Percentiles rank a stretch among this genome's conserved stretches.
Conservation (phyloP, 1,140 invertebrate species). For the Caenorhabditis tropicalis region DNA sequence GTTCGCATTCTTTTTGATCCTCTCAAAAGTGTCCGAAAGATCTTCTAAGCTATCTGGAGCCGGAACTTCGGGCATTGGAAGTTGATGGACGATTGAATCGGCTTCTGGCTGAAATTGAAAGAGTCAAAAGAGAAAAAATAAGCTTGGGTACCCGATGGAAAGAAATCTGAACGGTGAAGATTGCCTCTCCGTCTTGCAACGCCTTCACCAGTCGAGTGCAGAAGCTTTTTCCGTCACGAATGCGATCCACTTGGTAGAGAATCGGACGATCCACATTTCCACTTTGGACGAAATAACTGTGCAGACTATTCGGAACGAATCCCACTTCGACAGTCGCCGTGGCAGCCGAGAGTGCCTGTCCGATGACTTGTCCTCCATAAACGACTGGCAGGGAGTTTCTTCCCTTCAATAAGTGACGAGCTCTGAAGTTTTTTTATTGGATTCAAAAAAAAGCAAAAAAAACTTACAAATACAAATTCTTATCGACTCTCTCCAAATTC, state of each 20-base stretch:
- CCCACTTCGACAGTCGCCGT: slow-evolving; percentile 66
- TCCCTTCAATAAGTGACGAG: slow-evolving; percentile 52
- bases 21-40: slow-evolving; percentile 39
- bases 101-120: slow-evolving; percentile 62
- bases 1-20: slow-evolving; percentile 39
- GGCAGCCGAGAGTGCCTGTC: slow-evolving; percentile 72
- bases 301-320: slow-evolving; percentile 58
- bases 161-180: slow-evolving; percentile 72
- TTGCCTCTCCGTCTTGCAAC: slow-evolving; percentile 70
- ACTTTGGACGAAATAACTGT: slow-evolving; percentile 53
- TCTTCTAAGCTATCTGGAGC: slow-evolving; percentile 59
- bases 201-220: slow-evolving; percentile 72
- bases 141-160: slow-evolving; percentile 66
- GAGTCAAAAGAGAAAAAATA: background rate
- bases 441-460: background rate
- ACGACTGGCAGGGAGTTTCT: slow-evolving; percentile 51
- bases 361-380: slow-evolving; percentile 62
- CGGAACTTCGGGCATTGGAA: slow-evolving; percentile 66
- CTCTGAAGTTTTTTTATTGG: slow-evolving; percentile 28
- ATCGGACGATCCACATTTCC: slow-evolving; percentile 72
- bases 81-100: slow-evolving; percentile 64
- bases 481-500: slow-evolving; percentile 53
- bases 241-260: slow-evolving; percentile 72
- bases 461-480: slow-evolving; percentile 54
- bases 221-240: slow-evolving; percentile 72